Percentiles rank a stretch among this genome's conserved stretches.
Evolutionary conservation across 2,888 invertebrate genomes (phyloP).

Genomic region (Plemyria rubiginata): DNA sequence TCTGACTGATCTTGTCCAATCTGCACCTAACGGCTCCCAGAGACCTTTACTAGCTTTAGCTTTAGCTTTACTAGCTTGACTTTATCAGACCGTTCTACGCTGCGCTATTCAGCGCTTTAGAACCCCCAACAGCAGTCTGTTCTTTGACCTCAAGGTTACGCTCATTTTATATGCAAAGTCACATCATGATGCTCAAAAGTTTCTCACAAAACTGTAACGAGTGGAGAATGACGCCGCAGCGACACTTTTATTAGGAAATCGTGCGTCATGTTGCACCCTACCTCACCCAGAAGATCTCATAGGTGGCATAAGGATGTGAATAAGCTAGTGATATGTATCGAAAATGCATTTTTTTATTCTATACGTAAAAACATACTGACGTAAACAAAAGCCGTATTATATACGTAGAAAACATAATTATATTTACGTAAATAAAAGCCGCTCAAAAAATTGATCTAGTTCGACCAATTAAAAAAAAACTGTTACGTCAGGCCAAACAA

Average conservation of each 20-base stretch:
- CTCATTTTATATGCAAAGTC: constrained; percentile 15
- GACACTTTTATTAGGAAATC: constrained; percentile 77
- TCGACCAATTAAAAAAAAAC: no score
- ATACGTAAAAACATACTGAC: no score
- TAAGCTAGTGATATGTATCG: neutral
- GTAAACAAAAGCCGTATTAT: no score
- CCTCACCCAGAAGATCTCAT: constrained; percentile 42
- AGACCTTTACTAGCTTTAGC: no score
- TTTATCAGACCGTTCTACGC: neutral
- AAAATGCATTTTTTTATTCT: no score
- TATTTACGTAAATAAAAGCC: no score
- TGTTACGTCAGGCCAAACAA: no score
- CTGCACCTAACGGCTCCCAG: no score
- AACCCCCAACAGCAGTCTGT: neutral
- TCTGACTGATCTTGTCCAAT: no score
- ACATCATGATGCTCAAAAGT: constrained; percentile 19
- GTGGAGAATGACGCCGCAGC: constrained; percentile 35
- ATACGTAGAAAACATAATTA: no score
- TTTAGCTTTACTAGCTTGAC: no score
- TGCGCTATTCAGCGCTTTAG: neutral
- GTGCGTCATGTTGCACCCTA: constrained; percentile 60
- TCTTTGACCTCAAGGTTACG: constrained; percentile 2
- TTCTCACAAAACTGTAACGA: constrained; percentile 36
- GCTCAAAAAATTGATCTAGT: no score
- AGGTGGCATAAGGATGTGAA: constrained; percentile 20